These are phyloP conservation scores for Euura saliciscinereae DNA, from an alignment of 1,140 invertebrate genomes.

Conservation along the genomic window DNA sequence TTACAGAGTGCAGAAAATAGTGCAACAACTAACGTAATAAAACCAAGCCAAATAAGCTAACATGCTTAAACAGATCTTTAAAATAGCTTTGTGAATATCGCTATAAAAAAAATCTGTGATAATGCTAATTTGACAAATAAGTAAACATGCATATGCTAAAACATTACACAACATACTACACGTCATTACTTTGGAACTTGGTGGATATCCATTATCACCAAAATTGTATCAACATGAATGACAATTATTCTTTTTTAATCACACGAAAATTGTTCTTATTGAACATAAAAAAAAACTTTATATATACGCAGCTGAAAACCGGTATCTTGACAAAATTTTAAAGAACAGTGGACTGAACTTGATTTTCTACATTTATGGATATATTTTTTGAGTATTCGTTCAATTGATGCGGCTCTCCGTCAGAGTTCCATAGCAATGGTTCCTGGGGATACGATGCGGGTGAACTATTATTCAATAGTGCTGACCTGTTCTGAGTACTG, in stretches of 20 bases:
- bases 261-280: too few species aligned
- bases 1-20: background rate
- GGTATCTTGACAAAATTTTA: background rate
- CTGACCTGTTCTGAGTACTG: conserved; percentile 84
- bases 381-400: background rate
- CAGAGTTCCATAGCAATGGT: conserved; percentile 45
- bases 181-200: conserved; percentile 4
- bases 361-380: conserved; percentile 18
- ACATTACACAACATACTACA: background rate
- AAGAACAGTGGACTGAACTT: conserved; percentile 5
- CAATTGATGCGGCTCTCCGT: background rate
- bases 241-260: too few species aligned
- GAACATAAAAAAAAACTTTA: conserved; percentile 11
- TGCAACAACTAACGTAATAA: background rate
- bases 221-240: background rate
- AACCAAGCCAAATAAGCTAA: background rate
- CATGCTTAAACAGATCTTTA: background rate
- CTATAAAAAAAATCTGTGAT: background rate
- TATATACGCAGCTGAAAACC: background rate
- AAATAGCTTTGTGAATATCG: background rate
- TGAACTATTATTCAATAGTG: conserved; percentile 47
- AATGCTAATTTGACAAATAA: background rate
- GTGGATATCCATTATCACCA: background rate
- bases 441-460: conserved; percentile 19
- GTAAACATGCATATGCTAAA: background rate